phyloP scores from a whole-genome alignment of 2,888 invertebrate genomes.

The Pyrrhosoma nymphula region DNA sequence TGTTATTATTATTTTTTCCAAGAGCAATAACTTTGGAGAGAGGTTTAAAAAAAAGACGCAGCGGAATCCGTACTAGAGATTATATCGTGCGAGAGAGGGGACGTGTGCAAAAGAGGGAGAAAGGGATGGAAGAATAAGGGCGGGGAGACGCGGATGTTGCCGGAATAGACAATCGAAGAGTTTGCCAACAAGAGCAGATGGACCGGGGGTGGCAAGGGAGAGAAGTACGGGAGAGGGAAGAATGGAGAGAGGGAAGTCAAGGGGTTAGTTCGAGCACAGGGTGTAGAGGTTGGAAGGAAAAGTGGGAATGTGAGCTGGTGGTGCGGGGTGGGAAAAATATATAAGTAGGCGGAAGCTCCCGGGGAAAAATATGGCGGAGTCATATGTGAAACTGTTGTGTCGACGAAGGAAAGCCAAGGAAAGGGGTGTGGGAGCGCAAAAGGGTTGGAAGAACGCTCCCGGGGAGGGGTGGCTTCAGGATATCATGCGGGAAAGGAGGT shows the following conservation, averaged over 20 bases:
- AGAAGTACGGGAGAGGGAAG: not conserved
- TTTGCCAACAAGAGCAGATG: not conserved
- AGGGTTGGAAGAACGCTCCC: not conserved
- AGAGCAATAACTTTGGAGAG: not conserved
- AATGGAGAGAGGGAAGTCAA: not conserved
- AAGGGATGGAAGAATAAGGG: not conserved
- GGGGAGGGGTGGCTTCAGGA: not conserved
- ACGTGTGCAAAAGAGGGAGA: not conserved
- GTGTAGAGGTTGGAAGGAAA: not conserved
- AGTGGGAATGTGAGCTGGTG: not conserved
- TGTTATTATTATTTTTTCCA: not conserved
- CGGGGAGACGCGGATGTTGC: not conserved
- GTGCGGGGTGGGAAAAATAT: not conserved
- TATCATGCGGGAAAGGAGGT: not conserved
- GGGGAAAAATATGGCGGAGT: constrained; percentile 40
- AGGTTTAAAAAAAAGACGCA: not conserved
- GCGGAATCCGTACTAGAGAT: not conserved
- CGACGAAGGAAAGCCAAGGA: not conserved
- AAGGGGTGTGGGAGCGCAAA: not conserved
- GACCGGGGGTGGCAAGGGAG: not conserved
- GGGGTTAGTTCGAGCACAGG: not conserved
- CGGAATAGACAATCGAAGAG: not conserved
- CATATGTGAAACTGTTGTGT: constrained; percentile 40
- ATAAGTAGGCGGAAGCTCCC: not conserved
- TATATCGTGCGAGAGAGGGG: not conserved